These are phyloP conservation scores for Atrina japonica DNA, from an alignment of 2,888 invertebrate species.

Conservation along the genomic window DNA sequence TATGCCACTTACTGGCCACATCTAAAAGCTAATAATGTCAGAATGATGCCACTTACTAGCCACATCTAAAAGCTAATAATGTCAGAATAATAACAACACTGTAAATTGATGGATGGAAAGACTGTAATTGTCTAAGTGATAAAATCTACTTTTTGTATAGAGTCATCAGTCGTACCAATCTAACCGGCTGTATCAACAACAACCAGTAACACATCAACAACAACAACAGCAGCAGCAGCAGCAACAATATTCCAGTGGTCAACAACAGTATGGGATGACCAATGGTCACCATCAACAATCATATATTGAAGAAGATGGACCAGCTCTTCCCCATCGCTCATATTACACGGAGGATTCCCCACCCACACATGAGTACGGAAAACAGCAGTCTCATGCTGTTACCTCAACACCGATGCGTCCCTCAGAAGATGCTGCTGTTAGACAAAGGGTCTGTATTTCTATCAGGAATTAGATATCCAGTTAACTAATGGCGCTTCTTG, in stretches of 20 bases:
- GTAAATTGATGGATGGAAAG: too few relatives aligned
- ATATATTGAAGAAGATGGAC: not conserved
- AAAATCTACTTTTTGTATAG: too few relatives aligned
- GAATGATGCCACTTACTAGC: too few relatives aligned
- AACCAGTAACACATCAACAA: constrained; percentile 8
- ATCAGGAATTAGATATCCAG: not conserved
- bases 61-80: too few relatives aligned
- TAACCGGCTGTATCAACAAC: constrained; percentile 2
- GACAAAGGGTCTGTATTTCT: not conserved
- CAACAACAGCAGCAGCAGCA: constrained; percentile 15
- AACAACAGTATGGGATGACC: not conserved
- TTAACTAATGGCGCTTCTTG: constrained; percentile 1
- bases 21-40: too few relatives aligned
- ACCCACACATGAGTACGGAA: not conserved
- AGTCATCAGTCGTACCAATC: too few relatives aligned
- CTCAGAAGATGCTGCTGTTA: not conserved
- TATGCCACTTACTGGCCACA: too few relatives aligned
- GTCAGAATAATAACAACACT: too few relatives aligned
- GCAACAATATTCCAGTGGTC: constrained; percentile 15
- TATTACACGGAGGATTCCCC: constrained; percentile 21
- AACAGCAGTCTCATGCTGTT: constrained; percentile 14
- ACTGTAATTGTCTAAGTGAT: too few relatives aligned
- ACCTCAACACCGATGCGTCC: constrained; percentile 15
- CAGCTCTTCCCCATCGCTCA: constrained; percentile 13
- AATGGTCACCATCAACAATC: constrained; percentile 3